Base-by-base conservation (phyloP, 2,797 vertebrate species). In the Phoxinus dragarum region DNA sequence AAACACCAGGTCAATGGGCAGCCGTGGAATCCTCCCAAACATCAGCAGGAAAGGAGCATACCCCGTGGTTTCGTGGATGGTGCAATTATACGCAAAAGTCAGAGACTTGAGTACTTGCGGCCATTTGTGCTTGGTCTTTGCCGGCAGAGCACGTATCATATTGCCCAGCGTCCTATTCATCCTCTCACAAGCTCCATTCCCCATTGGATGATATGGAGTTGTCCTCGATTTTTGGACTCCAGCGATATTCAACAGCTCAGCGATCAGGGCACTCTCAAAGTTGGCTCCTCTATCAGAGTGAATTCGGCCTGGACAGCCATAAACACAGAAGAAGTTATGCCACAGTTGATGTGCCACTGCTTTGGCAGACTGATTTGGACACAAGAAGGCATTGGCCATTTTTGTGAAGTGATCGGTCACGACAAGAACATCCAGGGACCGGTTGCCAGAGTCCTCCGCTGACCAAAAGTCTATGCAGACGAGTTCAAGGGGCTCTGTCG, bases 381-480 rank as follows among this genome's bases (percentile, higher is more conserved):
- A 71, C 38, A 42, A 71, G 1, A 42, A 71, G 0, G 38, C 38
- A 42, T 4, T 71, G 2, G 19, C 68, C 68, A 71, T 71, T 2
- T 42, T 71, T 4, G 68, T 71, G 7, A 42, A 71, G 9, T 71
- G 68, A 4, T 71, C 68, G 0, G 68, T 42, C 1, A 71, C 38
- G 23, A 71, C 68, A 71, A 71, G 68, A 2, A 80, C 74, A 52
- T 87, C 83, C 38, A 87, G 6, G 5, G 74, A 76, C 69, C 56
- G 81, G 38, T 73, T 74, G 10, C 27, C 11, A 40, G 59, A 42
- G 36, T 87, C 77, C 68, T 88, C 77, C 6, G 84, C 76, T 3
- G 47, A 84, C 81, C 85, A 86, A 38, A 84, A 84, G 67, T 88
- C 80, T 38, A 84, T 80, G 31, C 74, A 87, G 6, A 84, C 59